A percentile compares a stretch with the other conserved stretches of the same genome.
phyloP scores from a whole-genome alignment of 1,140 invertebrate genomes.

The Conus ventricosus region DNA sequence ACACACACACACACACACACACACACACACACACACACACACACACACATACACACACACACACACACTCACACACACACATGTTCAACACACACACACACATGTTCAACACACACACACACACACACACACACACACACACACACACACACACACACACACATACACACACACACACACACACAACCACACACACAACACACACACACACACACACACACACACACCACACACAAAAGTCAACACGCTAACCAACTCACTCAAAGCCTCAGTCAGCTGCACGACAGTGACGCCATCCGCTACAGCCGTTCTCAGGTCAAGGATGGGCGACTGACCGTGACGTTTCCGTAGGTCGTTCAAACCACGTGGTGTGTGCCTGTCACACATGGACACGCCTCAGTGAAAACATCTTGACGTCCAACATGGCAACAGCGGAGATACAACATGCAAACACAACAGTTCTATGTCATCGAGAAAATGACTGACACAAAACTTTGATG shows the following conservation, averaged over 20 bases:
- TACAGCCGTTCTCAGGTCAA: background rate
- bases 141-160: background rate
- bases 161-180: background rate
- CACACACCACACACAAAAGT: background rate
- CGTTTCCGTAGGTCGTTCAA: slow-evolving; percentile 25
- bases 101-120: background rate
- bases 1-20: too few species aligned
- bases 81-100: background rate
- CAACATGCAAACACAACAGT: too few species aligned
- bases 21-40: too few species aligned
- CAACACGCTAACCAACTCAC: background rate
- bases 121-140: background rate
- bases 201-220: background rate
- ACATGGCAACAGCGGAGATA: too few species aligned
- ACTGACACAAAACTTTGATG: too few species aligned
- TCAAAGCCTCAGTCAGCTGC: slow-evolving; percentile 5
- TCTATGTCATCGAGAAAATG: too few species aligned
- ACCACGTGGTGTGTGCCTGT: slow-evolving; percentile 19
- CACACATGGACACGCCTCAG: background rate
- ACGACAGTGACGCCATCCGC: slow-evolving; percentile 18
- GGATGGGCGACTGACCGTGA: background rate
- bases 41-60: slow-evolving; percentile 18
- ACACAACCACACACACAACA: too few species aligned
- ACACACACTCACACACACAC: background rate
- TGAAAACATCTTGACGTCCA: too few species aligned